Base-by-base conservation (phyloP, 2,797 vertebrate genomes). In the Catostomus latipinnis region DNA sequence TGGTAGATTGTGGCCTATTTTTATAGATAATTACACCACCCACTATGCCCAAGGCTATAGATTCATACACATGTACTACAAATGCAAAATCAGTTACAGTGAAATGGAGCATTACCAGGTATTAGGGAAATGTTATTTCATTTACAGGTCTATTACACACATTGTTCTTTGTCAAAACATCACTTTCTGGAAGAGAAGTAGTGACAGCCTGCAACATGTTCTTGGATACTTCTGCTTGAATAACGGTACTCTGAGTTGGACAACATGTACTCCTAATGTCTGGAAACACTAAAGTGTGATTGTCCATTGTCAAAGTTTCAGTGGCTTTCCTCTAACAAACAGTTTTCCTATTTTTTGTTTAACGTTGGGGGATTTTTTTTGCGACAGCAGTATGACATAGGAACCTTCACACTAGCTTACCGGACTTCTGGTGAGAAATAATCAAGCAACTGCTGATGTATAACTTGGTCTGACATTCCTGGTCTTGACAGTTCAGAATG, bases 1-100 rank as follows among this genome's bases (percentile, higher is more conserved):
- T 52, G 75, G 83, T 82, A 86, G 89, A 93, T 89, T 78, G 84
- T 56, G 5, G 6, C 12, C 71, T 80, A 72, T 71, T 82, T 78
- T 71, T 56, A 66, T 43, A 74, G 16, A 48, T 81, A 63, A 57
- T 84, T 91, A 81, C 85, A 84, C 88, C 87, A 81, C 90, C 86
- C 88, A 87, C 81, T 76, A 82, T 80, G 87, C 85, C 83, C 66
- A 34, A 53, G 79, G 78, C 53, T 81, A 85, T 74, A 56, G 14
- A 58, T 75, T 82, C 6, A 54, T 8, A 61, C 16, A 71, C 60
- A 81, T 60, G 65, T 80, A 65, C 34, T 74, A 52, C 22, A 7
- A 56, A 67, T 57, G 67, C 71, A 60, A 72, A 16, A 81, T 73
- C 71, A 87, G 74, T 90, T 86, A 84, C 16, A 65, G 73, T 66